Evolutionary conservation across 2,797 vertebrate species (phyloP).

Genomic region (Glyptemys insculpta): DNA sequence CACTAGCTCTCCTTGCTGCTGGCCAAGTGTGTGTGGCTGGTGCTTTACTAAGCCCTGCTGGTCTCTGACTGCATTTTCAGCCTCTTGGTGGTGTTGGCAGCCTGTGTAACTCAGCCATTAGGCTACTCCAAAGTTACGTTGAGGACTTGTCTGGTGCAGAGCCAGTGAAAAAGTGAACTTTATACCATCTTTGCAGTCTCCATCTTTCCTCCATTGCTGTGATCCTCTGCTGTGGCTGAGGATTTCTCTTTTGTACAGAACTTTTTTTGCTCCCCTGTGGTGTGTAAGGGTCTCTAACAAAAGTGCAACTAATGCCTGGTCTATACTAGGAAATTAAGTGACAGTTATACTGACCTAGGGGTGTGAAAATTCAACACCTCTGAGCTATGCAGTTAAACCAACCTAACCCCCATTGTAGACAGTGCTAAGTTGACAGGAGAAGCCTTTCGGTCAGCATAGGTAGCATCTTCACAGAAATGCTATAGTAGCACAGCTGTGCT

Average conservation of each 20-base stretch:
- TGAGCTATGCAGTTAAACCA: background rate
- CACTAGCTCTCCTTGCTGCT: background rate
- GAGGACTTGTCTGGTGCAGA: background rate
- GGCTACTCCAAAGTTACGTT: background rate
- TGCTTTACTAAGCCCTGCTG: background rate
- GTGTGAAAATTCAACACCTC: background rate
- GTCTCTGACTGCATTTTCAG: background rate
- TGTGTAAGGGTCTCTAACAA: background rate
- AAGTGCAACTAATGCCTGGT: background rate
- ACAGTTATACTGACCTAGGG: background rate
- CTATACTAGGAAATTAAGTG: background rate
- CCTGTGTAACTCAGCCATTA: background rate
- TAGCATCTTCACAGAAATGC: background rate
- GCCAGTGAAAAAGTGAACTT: background rate
- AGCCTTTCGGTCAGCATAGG: background rate
- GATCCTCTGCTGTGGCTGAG: background rate
- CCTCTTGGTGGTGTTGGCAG: background rate
- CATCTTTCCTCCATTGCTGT: background rate
- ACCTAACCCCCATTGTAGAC: background rate
- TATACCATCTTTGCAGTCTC: background rate
- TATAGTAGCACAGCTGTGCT: background rate
- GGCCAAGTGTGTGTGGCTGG: background rate
- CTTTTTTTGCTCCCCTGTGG: background rate
- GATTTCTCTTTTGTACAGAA: background rate
- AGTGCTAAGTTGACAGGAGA: background rate